These are phyloP conservation scores for Amblyopsis rosae DNA, from an alignment of 2,113 vertebrate species.

Conservation along the genomic window DNA sequence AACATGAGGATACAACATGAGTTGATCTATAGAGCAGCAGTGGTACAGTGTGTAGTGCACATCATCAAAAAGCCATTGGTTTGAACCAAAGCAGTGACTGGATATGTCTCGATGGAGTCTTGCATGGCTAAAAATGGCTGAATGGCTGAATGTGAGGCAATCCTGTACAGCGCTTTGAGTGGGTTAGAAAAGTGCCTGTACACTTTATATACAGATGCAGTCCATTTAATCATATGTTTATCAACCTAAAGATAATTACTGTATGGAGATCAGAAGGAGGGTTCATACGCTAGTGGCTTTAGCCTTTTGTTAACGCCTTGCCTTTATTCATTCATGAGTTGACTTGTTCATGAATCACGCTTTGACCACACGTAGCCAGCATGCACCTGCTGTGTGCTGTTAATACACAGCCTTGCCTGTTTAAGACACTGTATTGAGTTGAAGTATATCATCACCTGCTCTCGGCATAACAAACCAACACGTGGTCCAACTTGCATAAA, in stretches of 20 bases:
- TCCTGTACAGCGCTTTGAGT: too few species aligned
- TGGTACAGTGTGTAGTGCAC: too few species aligned
- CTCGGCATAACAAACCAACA: conserved; percentile 49
- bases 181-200: too few species aligned
- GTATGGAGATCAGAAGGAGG: background rate
- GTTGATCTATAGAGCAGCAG: too few species aligned
- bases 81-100: too few species aligned
- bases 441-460: conserved; percentile 61
- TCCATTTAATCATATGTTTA: too few species aligned
- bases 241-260: background rate
- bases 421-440: conserved; percentile 44
- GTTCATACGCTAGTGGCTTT: background rate
- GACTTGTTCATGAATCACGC: conserved; percentile 28
- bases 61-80: too few species aligned
- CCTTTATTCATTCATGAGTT: conserved; percentile 24
- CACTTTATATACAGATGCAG: too few species aligned
- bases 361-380: conserved; percentile 59
- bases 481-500: conserved; percentile 51
- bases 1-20: too few species aligned
- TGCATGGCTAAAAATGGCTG: too few species aligned
- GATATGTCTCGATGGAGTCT: too few species aligned
- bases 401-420: conserved; percentile 46
- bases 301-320: conserved; percentile 10
- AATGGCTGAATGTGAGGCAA: too few species aligned
- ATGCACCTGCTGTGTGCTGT: conserved; percentile 62